These are phyloP conservation scores for Lemur catta DNA, from an alignment of 2,797 vertebrate species.

Conservation along the genomic window DNA sequence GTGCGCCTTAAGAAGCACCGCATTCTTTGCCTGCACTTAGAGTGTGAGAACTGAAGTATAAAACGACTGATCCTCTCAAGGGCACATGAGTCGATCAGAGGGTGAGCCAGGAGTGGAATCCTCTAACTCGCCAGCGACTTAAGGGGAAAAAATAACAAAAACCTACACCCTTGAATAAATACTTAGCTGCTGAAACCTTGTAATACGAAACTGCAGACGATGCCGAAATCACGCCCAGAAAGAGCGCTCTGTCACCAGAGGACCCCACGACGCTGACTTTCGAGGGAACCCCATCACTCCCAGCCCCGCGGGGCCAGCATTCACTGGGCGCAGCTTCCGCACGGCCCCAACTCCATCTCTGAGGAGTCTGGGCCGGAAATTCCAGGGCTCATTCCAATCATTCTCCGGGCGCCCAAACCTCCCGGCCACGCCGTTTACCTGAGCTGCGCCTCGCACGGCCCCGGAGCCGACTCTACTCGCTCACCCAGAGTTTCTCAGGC, in stretches of 20 bases:
- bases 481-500: background rate
- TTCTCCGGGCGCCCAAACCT: background rate
- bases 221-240: too few relatives aligned
- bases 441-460: conserved; percentile 8
- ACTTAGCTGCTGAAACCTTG: background rate
- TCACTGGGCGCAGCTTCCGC: background rate
- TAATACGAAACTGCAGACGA: too few relatives aligned
- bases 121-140: background rate
- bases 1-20: too few relatives aligned
- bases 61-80: too few relatives aligned
- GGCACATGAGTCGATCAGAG: too few relatives aligned
- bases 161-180: background rate
- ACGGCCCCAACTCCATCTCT: background rate
- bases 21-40: too few relatives aligned
- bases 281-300: background rate
- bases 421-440: conserved; percentile 73
- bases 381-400: background rate
- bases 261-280: background rate
- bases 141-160: background rate
- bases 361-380: background rate
- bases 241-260: background rate
- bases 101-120: background rate
- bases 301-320: background rate
- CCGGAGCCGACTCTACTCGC: background rate
- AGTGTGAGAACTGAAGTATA: too few relatives aligned